These are phyloP conservation scores for Oceanodroma leucorhoa DNA, from an alignment of 2,797 vertebrate genomes.

Conservation along the genomic window DNA sequence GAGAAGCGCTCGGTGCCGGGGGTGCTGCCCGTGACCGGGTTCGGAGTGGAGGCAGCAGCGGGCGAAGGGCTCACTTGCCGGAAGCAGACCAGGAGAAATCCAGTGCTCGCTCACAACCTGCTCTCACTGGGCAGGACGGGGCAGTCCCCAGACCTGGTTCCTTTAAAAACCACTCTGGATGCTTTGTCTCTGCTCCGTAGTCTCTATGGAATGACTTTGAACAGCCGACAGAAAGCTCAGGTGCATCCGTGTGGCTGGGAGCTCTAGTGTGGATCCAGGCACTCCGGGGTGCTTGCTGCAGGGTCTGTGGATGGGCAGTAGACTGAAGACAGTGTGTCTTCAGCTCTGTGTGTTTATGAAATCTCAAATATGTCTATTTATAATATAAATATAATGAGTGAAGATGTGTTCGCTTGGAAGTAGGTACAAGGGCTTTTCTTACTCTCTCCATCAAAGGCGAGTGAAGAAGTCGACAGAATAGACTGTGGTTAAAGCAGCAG, in stretches of 20 bases:
- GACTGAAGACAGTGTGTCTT: background rate
- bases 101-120: background rate
- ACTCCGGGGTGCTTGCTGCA: background rate
- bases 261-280: background rate
- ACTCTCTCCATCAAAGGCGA: slow-evolving; percentile 12
- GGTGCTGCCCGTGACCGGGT: accelerated
- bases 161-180: background rate
- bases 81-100: background rate
- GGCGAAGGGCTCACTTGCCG: background rate
- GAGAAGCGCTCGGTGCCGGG: accelerated
- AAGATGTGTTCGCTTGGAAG: background rate
- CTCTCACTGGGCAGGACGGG: background rate
- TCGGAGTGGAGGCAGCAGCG: background rate
- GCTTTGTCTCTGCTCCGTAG: background rate
- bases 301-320: background rate
- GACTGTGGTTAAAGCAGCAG: slow-evolving; percentile 42
- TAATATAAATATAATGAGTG: slow-evolving; percentile 17
- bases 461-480: background rate
- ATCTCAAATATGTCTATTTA: slow-evolving; percentile 2
- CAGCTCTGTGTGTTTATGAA: background rate
- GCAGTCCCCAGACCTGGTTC: background rate
- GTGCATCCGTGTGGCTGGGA: background rate
- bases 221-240: background rate
- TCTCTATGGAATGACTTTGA: background rate
- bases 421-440: slow-evolving; percentile 22